Base-by-base conservation (phyloP, 2,888 invertebrate species). In the Atherix ibis region DNA sequence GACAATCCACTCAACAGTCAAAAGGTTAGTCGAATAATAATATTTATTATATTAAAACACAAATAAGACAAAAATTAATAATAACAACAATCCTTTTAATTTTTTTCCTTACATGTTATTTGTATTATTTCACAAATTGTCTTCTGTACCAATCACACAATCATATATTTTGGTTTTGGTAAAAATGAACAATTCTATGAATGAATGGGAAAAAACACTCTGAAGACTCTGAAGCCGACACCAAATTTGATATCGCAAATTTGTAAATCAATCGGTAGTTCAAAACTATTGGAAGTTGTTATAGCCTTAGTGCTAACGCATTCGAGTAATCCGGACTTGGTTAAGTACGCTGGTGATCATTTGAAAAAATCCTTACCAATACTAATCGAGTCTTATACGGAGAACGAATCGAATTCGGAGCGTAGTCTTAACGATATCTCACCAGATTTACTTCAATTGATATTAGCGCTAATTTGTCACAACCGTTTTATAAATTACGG, bases 381-480 rank as follows among this genome's bases (percentile, higher is more conserved):
- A 53, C 68, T 94, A 42, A 76, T 89, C 34, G 77, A 80, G 62
- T 79, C 82, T 44, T 89, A 88, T 62, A 71, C 87, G 44, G 85
- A 88, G 59, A 73, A 77, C 59, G 81, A 73, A 49, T 73, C 75
- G 50, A 69, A 68, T 43, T 73, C 72, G 57, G 80, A 81, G 56
- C 82, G 81, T 48, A 85, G 85, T 45, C 71, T 92, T 50, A 83
- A 85, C 71, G 89, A 91, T 66, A 79, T 84, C 49, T 79, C 83
- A 41, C 81, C 88, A 48, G 89, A 91, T 69, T 75, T 89, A 42
- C 66, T 91, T 48, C 87, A 91, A 64, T 68, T 83, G 44, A 73
- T 91, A 44, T 65, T 91, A 34, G 68, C 70, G 8, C 65, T 68
- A 46, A 63, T 73, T 41, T 65, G 68, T 39, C 68, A 73, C 53